phyloP scores from a whole-genome alignment of 2,888 invertebrate genomes.

The Drosophila multiciliata region DNA sequence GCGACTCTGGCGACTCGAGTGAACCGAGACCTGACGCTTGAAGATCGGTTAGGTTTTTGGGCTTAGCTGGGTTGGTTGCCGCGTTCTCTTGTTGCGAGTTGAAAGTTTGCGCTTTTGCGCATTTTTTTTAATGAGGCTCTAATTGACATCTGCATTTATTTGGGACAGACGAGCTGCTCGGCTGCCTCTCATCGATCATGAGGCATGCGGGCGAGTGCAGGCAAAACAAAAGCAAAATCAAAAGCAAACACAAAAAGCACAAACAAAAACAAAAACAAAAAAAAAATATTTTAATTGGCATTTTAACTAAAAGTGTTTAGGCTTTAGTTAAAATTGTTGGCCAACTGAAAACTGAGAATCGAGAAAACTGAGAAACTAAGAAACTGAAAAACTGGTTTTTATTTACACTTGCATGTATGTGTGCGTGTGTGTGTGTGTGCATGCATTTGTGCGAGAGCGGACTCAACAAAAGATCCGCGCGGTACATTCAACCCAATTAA shows the following conservation, averaged over 20 bases:
- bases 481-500: conserved; percentile 84
- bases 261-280: conserved; percentile 6
- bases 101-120: conserved; percentile 73
- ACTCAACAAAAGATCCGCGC: conserved; percentile 61
- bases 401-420: conserved; percentile 1
- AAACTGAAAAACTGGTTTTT: conserved; percentile 62
- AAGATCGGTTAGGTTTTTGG: conserved; percentile 5
- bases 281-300: conserved; percentile 84
- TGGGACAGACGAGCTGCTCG: conserved; percentile 13
- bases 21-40: conserved; percentile 3
- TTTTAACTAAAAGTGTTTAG: conserved; percentile 85
- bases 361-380: conserved; percentile 29
- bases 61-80: conserved; percentile 6
- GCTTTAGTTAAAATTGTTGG: conserved; percentile 84
- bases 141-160: conserved; percentile 84
- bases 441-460: conserved; percentile 25
- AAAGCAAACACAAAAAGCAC: neutral
- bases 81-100: conserved; percentile 55
- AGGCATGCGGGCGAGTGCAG: conserved; percentile 13
- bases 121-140: conserved; percentile 84
- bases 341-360: conserved; percentile 31
- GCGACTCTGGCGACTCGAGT: conserved; percentile 3
- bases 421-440: neutral
- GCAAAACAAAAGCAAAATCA: conserved; percentile 15
- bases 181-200: conserved; percentile 38